phyloP scores from a whole-genome alignment of 1,140 invertebrate genomes.

The Brachionus asplanchnoidis region DNA sequence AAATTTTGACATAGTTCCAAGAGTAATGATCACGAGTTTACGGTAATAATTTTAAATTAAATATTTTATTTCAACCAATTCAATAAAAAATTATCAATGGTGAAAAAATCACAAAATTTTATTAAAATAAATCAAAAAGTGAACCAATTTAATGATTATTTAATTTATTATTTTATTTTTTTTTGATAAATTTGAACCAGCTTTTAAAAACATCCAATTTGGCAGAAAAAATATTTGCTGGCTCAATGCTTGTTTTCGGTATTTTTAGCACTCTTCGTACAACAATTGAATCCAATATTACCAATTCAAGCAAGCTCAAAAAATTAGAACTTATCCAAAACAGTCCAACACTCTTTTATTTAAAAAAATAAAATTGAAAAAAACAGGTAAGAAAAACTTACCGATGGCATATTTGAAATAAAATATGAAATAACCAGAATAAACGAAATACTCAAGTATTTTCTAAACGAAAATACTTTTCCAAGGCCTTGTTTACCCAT shows the following conservation, averaged over 20 bases:
- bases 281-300: conserved; percentile 8
- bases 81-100: no score
- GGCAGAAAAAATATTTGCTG: neutral
- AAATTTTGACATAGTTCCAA: no score
- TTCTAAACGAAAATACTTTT: conserved; percentile 1
- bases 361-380: neutral
- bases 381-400: neutral
- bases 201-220: neutral
- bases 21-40: no score
- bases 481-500: neutral
- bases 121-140: no score
- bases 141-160: no score
- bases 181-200: neutral
- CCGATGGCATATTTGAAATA: conserved; percentile 25
- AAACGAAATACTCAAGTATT: conserved; percentile 9
- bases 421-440: neutral
- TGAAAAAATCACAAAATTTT: no score
- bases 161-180: neutral
- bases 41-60: no score
- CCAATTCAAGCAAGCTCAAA: neutral
- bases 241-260: neutral
- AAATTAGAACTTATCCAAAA: conserved; percentile 21
- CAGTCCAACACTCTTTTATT: neutral
- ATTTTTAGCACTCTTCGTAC: neutral
- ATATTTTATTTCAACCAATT: no score